Percentiles rank a stretch among this genome's conserved stretches.
Evolutionary conservation across 2,113 vertebrate genomes (phyloP).

Genomic region (Sinocyclocheilus anshuiensis): DNA sequence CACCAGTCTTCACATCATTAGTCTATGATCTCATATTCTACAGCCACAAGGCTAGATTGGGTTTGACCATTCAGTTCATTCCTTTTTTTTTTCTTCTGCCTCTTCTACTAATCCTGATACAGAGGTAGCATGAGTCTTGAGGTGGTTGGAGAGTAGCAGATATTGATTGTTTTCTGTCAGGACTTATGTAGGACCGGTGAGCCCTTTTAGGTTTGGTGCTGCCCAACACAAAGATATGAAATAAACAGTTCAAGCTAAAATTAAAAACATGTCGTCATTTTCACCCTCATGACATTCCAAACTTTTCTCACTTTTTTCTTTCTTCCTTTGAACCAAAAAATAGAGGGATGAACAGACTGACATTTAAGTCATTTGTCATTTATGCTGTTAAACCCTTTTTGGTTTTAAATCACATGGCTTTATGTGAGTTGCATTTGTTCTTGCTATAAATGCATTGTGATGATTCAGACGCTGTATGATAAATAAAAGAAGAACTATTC

Average conservation of each 20-base stretch:
- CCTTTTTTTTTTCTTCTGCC: no score
- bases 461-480: no score
- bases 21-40: not conserved
- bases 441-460: no score
- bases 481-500: no score
- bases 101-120: not conserved
- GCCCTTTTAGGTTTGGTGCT: not conserved
- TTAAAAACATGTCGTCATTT: not conserved
- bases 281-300: not conserved
- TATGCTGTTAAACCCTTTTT: no score
- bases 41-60: not conserved
- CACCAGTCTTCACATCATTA: not conserved
- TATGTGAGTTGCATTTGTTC: no score
- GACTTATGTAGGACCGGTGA: not conserved
- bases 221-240: not conserved
- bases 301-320: not conserved
- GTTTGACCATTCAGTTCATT: not conserved
- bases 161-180: slow-evolving; percentile 23
- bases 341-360: no score
- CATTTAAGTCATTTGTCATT: no score
- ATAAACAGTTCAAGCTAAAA: not conserved
- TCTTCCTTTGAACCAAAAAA: no score
- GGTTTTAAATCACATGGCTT: no score
- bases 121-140: not conserved
- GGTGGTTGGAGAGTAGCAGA: slow-evolving; percentile 13